phyloP scores from a whole-genome alignment of 2,797 vertebrate species.

The Sternarchorhynchus goeldii region DNA sequence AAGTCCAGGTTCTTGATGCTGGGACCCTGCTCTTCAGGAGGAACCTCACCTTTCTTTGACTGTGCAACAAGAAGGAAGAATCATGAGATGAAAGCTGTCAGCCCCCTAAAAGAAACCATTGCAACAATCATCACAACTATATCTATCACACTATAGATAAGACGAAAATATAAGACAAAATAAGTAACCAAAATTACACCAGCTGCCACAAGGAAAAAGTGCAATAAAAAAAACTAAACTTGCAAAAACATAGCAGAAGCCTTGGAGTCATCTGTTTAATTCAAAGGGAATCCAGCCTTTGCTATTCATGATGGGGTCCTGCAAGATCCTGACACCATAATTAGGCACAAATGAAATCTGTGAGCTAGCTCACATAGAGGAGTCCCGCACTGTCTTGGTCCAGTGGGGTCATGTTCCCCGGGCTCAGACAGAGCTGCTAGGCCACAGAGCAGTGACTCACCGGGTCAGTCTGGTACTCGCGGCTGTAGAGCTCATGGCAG shows the following conservation, averaged over 20 bases:
- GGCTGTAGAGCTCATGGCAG: constrained; percentile 86
- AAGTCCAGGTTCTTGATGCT: constrained; percentile 99
- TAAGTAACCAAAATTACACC: constrained; percentile 52
- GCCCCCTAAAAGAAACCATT: constrained; percentile 25
- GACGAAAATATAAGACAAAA: constrained; percentile 41
- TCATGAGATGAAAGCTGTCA: constrained; percentile 20
- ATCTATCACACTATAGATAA: too few species aligned
- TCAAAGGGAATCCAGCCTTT: constrained; percentile 65
- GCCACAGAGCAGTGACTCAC: constrained; percentile 63
- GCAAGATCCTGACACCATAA: constrained; percentile 52
- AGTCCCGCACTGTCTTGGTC: neutral
- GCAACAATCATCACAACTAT: neutral
- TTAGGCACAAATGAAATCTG: constrained; percentile 55
- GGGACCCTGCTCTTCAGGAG: constrained; percentile 95
- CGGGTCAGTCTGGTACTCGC: constrained; percentile 86
- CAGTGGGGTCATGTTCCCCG: constrained; percentile 28
- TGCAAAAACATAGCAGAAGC: constrained; percentile 60
- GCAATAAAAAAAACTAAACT: constrained; percentile 59
- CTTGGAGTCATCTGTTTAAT: constrained; percentile 68
- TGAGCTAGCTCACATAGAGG: constrained; percentile 36
- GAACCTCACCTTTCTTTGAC: constrained; percentile 92
- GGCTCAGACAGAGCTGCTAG: neutral
- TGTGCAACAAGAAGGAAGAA: constrained; percentile 21
- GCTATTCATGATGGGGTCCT: constrained; percentile 55
- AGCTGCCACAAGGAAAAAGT: constrained; percentile 48